Evolutionary conservation across 2,888 invertebrate species (phyloP).

Genomic region (Tineola bisselliella): DNA sequence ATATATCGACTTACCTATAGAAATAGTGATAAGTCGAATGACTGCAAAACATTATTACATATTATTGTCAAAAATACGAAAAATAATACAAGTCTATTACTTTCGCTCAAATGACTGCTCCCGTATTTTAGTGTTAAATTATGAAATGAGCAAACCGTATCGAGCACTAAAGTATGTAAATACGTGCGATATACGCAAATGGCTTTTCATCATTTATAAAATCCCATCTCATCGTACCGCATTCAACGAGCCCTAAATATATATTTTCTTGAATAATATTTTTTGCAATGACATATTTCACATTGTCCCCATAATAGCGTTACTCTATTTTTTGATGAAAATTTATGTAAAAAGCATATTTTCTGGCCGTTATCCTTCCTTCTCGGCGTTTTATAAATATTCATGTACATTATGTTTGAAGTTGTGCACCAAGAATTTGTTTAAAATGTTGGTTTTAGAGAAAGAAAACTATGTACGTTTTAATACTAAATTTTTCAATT

Average conservation of each 20-base stretch:
- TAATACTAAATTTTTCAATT: no score
- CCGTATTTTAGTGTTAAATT: no score
- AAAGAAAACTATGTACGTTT: no score
- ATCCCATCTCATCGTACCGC: not conserved
- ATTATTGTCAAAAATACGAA: no score
- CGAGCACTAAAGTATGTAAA: no score
- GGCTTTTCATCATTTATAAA: slow-evolving; percentile 6
- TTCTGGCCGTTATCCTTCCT: slow-evolving; percentile 15
- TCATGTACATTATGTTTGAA: not conserved
- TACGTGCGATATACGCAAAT: not conserved
- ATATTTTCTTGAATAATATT: slow-evolving; percentile 8
- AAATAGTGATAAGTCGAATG: no score
- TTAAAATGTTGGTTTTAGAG: not conserved
- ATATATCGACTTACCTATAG: no score
- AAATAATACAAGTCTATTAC: no score
- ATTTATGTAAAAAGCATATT: slow-evolving; percentile 35
- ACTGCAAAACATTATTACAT: no score
- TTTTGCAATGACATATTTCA: slow-evolving; percentile 9
- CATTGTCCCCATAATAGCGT: not conserved
- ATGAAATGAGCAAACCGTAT: no score
- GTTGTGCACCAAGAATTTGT: not conserved
- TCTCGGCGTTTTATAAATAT: not conserved
- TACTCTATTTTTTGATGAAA: slow-evolving; percentile 20
- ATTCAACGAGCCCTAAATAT: not conserved
- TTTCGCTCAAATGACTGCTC: no score